A percentile compares a stretch with the other conserved stretches of the same genome.
These are phyloP conservation scores for Drosophila mayri DNA, from an alignment of 1,140 invertebrate species.

Conservation along the genomic window DNA sequence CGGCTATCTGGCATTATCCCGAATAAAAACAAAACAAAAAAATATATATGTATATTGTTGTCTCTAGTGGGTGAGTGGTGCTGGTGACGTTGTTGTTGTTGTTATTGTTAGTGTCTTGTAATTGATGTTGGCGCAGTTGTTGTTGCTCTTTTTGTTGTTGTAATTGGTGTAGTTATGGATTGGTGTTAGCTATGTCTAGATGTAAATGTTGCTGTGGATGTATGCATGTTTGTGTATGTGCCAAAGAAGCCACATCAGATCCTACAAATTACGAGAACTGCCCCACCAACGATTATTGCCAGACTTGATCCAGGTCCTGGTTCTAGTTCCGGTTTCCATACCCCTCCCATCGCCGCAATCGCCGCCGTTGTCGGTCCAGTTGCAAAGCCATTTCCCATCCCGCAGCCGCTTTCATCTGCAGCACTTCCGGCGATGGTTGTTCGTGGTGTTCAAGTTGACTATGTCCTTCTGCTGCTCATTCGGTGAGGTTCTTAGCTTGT, in stretches of 20 bases:
- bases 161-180: constrained; percentile 14
- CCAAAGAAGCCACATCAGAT: constrained; percentile 47
- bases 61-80: constrained; percentile 32
- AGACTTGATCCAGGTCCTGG: constrained; percentile 29
- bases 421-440: constrained; percentile 66
- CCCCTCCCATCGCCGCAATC: constrained; percentile 7
- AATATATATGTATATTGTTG: constrained; percentile 43
- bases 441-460: constrained; percentile 85
- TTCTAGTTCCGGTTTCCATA: constrained; percentile 19
- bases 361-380: constrained; percentile 16
- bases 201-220: constrained; percentile 29
- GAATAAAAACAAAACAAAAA: constrained; percentile 62
- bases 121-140: constrained; percentile 11
- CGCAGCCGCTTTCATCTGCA: constrained; percentile 77
- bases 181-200: constrained; percentile 52
- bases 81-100: constrained; percentile 22
- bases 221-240: constrained; percentile 32
- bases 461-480: constrained; percentile 86
- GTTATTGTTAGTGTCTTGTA: constrained; percentile 5
- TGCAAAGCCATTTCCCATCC: constrained; percentile 28
- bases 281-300: constrained; percentile 43
- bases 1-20: constrained; percentile 67
- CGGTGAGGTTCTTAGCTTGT: constrained; percentile 78
- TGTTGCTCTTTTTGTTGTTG: neutral
- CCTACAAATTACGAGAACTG: constrained; percentile 61